Percentiles rank a stretch among this genome's conserved stretches.
These are phyloP conservation scores for Atrichornis clamosus DNA, from an alignment of 2,113 vertebrate species.

Conservation along the genomic window DNA sequence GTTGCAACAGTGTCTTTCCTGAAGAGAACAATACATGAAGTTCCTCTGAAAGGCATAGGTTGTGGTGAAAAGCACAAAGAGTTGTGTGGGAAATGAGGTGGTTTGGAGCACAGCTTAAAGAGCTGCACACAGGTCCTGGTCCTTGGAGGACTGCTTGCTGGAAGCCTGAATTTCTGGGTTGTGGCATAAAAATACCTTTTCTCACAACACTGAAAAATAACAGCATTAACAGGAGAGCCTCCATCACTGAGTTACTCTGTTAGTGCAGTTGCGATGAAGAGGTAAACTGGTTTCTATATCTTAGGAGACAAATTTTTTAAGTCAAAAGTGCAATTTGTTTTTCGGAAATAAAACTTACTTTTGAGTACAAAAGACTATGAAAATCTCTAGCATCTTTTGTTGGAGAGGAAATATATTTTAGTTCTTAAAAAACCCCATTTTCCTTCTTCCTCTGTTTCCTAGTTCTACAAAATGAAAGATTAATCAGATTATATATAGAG, in stretches of 20 bases:
- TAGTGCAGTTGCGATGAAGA: not conserved
- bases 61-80: not conserved
- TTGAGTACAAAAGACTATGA: not conserved
- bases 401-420: not conserved
- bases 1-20: not conserved
- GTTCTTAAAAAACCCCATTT: not conserved
- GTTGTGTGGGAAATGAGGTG: not conserved
- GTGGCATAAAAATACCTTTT: not conserved
- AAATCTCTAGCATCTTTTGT: not conserved
- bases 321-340: not conserved
- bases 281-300: not conserved
- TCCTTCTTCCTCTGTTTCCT: not conserved
- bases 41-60: not conserved
- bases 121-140: not conserved
- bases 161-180: not conserved
- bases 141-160: not conserved
- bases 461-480: not conserved
- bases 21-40: not conserved
- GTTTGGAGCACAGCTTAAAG: not conserved
- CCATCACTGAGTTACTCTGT: not conserved
- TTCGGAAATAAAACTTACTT: not conserved
- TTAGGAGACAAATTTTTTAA: not conserved
- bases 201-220: not conserved
- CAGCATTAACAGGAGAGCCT: not conserved
- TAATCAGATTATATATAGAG: not conserved